A percentile compares a stretch with the other conserved stretches of the same genome.
Conservation (phyloP, 2,888 invertebrate species). For the Eulithis prunata region DNA sequence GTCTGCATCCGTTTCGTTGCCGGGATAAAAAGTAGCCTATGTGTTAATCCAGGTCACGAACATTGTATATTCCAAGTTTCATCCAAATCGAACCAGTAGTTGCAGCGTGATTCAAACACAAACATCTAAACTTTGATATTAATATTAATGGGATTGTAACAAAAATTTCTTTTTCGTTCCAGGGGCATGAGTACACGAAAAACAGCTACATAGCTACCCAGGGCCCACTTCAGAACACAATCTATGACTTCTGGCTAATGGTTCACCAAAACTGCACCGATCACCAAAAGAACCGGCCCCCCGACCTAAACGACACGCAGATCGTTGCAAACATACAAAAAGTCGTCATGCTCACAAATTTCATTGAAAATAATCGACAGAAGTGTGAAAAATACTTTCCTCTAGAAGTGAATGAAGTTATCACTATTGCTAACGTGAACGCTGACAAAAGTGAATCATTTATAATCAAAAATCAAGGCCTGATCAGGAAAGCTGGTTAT, state of each 20-base stretch:
- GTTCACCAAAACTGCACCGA: conserved; percentile 84
- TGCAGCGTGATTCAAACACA: too few relatives aligned
- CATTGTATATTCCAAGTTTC: too few relatives aligned
- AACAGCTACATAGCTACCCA: conserved; percentile 96
- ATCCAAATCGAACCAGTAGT: too few relatives aligned
- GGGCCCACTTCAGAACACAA: conserved; percentile 95
- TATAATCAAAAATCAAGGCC: conserved; percentile 79
- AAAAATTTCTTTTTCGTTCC: conserved; percentile 41
- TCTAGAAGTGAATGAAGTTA: conserved; percentile 76
- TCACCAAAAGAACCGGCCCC: conserved; percentile 21
- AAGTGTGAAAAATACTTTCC: conserved; percentile 97
- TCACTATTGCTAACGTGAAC: conserved; percentile 54
- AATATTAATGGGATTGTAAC: too few relatives aligned
- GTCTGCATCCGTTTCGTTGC: too few relatives aligned
- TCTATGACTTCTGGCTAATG: conserved; percentile 96
- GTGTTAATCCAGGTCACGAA: too few relatives aligned
- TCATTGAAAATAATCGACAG: conserved; percentile 91
- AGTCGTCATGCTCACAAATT: conserved; percentile 96
- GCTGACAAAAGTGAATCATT: conserved; percentile 66
- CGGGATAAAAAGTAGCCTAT: too few relatives aligned
- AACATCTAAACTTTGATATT: too few relatives aligned
- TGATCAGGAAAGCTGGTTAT: conserved; percentile 83
- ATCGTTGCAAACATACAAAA: conserved; percentile 69
- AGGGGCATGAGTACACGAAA: conserved; percentile 96
- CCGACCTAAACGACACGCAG: neutral